These are phyloP conservation scores for Popillia japonica DNA, from an alignment of 1,140 invertebrate species.

Conservation along the genomic window DNA sequence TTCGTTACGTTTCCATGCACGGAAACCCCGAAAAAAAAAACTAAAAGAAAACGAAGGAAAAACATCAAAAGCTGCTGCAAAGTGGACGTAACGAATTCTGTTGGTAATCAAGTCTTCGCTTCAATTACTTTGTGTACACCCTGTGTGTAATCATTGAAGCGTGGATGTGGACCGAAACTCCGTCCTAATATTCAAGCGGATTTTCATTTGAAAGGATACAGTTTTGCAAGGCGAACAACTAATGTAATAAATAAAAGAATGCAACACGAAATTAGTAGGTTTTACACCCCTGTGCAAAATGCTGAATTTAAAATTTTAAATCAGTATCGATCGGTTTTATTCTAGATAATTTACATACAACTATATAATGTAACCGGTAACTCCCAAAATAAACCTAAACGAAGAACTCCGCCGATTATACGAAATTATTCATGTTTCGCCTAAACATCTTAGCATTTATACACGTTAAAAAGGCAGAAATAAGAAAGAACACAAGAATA, in stretches of 20 bases:
- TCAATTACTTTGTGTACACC: constrained; percentile 33
- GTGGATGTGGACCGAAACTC: constrained; percentile 1
- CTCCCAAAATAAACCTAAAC: constrained; percentile 1
- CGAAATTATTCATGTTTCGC: neutral
- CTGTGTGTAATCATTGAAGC: constrained; percentile 26
- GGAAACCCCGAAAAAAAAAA: neutral
- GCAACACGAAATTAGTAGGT: no score
- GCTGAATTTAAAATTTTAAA: no score
- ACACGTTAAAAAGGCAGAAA: neutral
- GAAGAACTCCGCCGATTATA: neutral
- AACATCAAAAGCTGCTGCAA: constrained; percentile 31
- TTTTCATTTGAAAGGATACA: neutral
- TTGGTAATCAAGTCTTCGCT: constrained; percentile 28
- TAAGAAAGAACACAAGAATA: neutral
- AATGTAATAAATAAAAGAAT: no score
- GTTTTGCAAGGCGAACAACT: neutral
- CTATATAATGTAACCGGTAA: neutral
- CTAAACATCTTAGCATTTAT: neutral
- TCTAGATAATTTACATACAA: neutral
- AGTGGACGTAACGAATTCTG: constrained; percentile 24
- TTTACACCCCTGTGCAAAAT: no score
- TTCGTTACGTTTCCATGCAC: constrained; percentile 7
- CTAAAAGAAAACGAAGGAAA: constrained; percentile 33
- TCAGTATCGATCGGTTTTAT: neutral
- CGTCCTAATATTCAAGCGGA: constrained; percentile 17